A percentile compares a stretch with the other conserved stretches of the same genome.
Evolutionary conservation across 2,888 invertebrate species (phyloP).

Genomic region (Homarus gammarus): DNA sequence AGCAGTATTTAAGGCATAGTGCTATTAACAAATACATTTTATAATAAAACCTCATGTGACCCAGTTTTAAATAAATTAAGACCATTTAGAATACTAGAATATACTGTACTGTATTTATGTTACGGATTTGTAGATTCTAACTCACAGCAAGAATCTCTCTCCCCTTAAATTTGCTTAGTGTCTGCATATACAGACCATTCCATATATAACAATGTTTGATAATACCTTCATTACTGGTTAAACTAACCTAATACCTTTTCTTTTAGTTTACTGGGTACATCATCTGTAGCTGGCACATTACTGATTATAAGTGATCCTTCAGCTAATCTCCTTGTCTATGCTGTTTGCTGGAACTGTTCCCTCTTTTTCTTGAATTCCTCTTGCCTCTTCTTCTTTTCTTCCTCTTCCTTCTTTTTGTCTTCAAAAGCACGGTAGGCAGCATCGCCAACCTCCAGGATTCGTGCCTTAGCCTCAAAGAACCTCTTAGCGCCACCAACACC

Average conservation of each 20-base stretch:
- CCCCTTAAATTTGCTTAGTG: not conserved
- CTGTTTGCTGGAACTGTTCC: constrained; percentile 73
- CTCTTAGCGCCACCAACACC: constrained; percentile 96
- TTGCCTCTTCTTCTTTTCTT: constrained; percentile 72
- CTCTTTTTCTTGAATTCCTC: constrained; percentile 75
- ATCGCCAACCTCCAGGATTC: constrained; percentile 75
- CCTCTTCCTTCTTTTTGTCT: constrained; percentile 74
- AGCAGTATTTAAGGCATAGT: not conserved
- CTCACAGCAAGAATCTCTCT: not conserved
- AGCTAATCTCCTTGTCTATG: constrained; percentile 7
- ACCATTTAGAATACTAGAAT: not conserved
- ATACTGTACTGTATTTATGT: too few species aligned
- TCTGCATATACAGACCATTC: not conserved
- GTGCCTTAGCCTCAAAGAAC: constrained; percentile 95
- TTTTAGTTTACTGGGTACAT: not conserved
- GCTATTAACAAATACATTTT: not conserved
- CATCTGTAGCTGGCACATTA: not conserved
- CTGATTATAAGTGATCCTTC: not conserved
- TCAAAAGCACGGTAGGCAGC: constrained; percentile 74
- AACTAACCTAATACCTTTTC: not conserved
- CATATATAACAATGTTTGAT: not conserved
- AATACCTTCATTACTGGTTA: not conserved
- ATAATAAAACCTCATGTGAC: not conserved
- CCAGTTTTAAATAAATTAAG: not conserved
- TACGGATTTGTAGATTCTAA: not conserved